Evolutionary conservation across 2,113 vertebrate genomes (phyloP).

Genomic region (Campylorhamphus procurvoides): DNA sequence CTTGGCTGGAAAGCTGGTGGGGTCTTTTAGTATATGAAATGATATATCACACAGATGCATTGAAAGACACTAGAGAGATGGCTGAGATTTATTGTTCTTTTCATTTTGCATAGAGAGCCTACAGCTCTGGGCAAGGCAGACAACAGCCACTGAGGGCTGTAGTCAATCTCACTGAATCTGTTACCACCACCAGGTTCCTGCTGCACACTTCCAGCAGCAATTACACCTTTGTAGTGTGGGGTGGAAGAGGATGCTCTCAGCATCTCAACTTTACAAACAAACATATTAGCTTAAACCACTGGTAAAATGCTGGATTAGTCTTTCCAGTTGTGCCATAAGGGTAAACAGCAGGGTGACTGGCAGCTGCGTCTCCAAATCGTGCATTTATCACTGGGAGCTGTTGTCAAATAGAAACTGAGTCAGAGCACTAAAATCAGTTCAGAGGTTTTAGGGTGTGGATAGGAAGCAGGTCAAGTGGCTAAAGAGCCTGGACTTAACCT

Average conservation of each 20-base stretch:
- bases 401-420: conserved; percentile 31
- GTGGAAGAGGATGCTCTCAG: background rate
- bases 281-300: background rate
- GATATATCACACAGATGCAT: background rate
- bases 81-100: background rate
- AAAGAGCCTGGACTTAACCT: background rate
- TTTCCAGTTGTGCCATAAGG: background rate
- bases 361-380: rapidly evolving
- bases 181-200: background rate
- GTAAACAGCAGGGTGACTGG: background rate
- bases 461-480: background rate
- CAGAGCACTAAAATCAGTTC: conserved; percentile 1
- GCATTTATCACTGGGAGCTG: background rate
- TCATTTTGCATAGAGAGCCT: background rate
- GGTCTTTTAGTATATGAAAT: background rate
- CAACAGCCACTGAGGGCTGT: background rate
- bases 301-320: background rate
- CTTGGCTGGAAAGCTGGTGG: background rate
- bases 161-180: background rate
- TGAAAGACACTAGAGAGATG: background rate
- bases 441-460: background rate
- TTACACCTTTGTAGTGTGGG: background rate
- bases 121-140: background rate
- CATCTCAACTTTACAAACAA: background rate
- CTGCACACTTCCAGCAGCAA: background rate